Conservation (phyloP, 2,113 vertebrate species). For the Colaptes auratus region DNA sequence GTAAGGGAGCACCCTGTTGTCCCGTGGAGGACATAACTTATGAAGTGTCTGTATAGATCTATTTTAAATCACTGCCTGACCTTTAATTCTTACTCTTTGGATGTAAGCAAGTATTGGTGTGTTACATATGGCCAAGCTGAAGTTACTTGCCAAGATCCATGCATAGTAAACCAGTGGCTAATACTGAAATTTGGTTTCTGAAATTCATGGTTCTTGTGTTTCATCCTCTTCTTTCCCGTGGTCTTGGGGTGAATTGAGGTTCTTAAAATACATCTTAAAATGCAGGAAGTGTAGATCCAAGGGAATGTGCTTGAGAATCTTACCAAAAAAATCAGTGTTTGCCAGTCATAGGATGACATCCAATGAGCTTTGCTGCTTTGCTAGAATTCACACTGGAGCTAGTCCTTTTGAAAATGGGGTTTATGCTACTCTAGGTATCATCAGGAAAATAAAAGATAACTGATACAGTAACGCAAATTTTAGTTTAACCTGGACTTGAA, state of each 20-base stretch:
- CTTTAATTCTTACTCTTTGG: background rate
- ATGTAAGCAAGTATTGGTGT: background rate
- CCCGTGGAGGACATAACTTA: background rate
- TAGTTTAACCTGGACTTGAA: background rate
- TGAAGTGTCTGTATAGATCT: background rate
- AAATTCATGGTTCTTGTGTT: background rate
- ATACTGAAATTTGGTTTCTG: background rate
- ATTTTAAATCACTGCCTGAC: background rate
- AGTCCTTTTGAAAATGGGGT: background rate
- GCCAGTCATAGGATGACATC: background rate
- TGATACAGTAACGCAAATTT: background rate
- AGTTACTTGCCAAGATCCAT: background rate
- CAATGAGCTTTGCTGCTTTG: background rate
- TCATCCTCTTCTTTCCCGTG: background rate
- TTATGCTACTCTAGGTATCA: background rate
- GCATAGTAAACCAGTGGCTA: background rate
- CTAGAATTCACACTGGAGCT: background rate
- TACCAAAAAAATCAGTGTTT: background rate
- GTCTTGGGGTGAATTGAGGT: background rate
- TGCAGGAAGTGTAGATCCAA: background rate
- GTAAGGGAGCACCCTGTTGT: background rate
- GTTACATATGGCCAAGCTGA: background rate
- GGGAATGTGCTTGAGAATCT: background rate
- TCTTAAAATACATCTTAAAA: background rate
- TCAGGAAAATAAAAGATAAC: background rate